Percentiles rank a stretch among this genome's conserved stretches.
These are phyloP conservation scores for Microcaecilia unicolor DNA, from an alignment of 2,797 vertebrate species.

Conservation along the genomic window DNA sequence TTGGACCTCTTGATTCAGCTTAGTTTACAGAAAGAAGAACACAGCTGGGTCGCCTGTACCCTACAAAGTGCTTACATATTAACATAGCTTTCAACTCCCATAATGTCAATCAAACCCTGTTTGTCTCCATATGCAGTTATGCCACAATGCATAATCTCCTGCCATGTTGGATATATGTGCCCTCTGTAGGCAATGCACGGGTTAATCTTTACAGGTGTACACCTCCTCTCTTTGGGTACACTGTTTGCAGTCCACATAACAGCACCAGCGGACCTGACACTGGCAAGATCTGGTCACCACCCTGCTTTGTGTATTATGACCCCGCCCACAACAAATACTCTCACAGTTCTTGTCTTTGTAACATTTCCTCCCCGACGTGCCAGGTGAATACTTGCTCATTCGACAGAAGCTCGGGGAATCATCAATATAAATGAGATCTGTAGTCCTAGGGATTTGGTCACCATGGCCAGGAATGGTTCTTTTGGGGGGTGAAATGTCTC, in stretches of 20 bases:
- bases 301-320: slow-evolving; percentile 93
- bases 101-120: slow-evolving; percentile 41
- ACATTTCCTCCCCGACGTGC: slow-evolving; percentile 86
- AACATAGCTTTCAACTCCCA: slow-evolving; percentile 30
- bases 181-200: accelerated
- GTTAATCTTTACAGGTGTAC: slow-evolving; percentile 88
- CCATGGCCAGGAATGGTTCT: slow-evolving; percentile 53
- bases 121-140: slow-evolving; percentile 30
- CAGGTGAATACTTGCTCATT: slow-evolving; percentile 82
- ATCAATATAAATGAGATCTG: slow-evolving; percentile 92
- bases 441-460: slow-evolving; percentile 87
- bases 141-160: background rate
- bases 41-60: slow-evolving; percentile 38
- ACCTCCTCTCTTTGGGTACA: slow-evolving; percentile 96
- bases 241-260: slow-evolving; percentile 96
- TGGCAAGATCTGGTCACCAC: slow-evolving; percentile 93
- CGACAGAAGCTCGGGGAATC: slow-evolving; percentile 95
- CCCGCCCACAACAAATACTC: slow-evolving; percentile 93
- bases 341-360: slow-evolving; percentile 98
- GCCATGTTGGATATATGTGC: background rate
- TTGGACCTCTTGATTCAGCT: slow-evolving; percentile 19
- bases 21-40: slow-evolving; percentile 20
- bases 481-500: slow-evolving; percentile 75
- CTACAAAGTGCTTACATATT: slow-evolving; percentile 49
- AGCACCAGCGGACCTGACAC: slow-evolving; percentile 98